Conservation (phyloP, 1,140 invertebrate genomes). For the Dendrolimus kikuchii region DNA sequence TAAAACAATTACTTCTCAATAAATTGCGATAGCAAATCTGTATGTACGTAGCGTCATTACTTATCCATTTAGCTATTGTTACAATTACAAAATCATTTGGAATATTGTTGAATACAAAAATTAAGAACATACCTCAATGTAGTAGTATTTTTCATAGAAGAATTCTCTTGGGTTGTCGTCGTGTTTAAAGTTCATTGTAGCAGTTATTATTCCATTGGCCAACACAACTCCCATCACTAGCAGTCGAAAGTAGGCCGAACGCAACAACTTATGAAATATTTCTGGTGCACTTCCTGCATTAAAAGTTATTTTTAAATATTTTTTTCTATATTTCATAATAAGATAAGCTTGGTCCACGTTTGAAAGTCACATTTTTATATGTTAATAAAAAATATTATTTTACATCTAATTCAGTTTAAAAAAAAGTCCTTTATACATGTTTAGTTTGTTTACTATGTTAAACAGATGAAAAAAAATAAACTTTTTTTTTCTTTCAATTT, state of each 20-base stretch:
- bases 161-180: constrained; percentile 85
- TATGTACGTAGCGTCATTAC: too few species aligned
- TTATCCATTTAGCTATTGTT: too few species aligned
- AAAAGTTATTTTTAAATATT: constrained; percentile 6
- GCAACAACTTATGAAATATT: constrained; percentile 89
- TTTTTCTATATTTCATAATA: background rate
- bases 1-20: too few species aligned
- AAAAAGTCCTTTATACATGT: too few species aligned
- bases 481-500: too few species aligned
- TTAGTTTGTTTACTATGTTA: too few species aligned
- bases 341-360: too few species aligned
- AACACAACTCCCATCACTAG: constrained; percentile 95
- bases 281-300: constrained; percentile 81
- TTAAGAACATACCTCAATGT: constrained; percentile 82
- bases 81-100: background rate
- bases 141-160: constrained; percentile 95
- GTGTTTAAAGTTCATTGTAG: constrained; percentile 97
- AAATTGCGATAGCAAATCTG: too few species aligned
- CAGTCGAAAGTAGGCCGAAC: constrained; percentile 92
- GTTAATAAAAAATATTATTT: too few species aligned
- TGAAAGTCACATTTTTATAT: too few species aligned
- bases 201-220: constrained; percentile 95
- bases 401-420: too few species aligned
- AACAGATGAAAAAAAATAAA: too few species aligned
- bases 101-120: background rate